These are phyloP conservation scores for Drosophila sucinea DNA, from an alignment of 1,140 invertebrate species.

Conservation along the genomic window DNA sequence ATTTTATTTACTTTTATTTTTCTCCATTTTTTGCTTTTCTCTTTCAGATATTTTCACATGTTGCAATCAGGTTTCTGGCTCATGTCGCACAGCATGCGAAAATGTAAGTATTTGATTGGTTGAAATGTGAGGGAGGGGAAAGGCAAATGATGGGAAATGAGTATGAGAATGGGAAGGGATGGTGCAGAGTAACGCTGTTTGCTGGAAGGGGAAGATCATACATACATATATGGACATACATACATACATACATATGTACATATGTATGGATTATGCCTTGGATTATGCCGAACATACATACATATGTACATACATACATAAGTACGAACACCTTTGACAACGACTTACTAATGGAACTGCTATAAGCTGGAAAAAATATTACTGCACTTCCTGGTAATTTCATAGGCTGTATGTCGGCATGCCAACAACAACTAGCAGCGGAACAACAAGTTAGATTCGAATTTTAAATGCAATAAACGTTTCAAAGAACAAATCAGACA, in stretches of 20 bases:
- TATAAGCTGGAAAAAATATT: slow-evolving; percentile 12
- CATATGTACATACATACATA: neutral
- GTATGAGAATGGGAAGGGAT: neutral
- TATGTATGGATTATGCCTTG: neutral
- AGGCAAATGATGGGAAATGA: neutral
- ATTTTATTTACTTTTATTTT: slow-evolving; percentile 48
- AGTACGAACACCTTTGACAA: slow-evolving; percentile 7
- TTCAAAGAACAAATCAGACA: slow-evolving; percentile 24
- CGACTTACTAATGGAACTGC: neutral
- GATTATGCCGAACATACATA: neutral
- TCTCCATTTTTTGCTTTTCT: slow-evolving; percentile 37
- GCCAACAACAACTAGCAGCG: neutral
- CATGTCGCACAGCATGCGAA: slow-evolving; percentile 82
- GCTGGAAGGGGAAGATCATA: slow-evolving; percentile 4
- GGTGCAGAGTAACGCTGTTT: neutral
- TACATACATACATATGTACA: neutral
- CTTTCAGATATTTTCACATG: slow-evolving; percentile 81
- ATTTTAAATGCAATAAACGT: slow-evolving; percentile 58
- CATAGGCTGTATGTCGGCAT: neutral
- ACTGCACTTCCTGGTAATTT: slow-evolving; percentile 6
- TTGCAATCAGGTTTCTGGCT: slow-evolving; percentile 79
- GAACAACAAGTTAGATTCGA: neutral
- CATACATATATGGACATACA: slow-evolving; percentile 1
- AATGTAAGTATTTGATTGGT: slow-evolving; percentile 69
- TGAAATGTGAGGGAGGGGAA: neutral